Evolutionary conservation across 23 tunicate species (phyloP).

Genomic region (Phallusia fumigata): DNA sequence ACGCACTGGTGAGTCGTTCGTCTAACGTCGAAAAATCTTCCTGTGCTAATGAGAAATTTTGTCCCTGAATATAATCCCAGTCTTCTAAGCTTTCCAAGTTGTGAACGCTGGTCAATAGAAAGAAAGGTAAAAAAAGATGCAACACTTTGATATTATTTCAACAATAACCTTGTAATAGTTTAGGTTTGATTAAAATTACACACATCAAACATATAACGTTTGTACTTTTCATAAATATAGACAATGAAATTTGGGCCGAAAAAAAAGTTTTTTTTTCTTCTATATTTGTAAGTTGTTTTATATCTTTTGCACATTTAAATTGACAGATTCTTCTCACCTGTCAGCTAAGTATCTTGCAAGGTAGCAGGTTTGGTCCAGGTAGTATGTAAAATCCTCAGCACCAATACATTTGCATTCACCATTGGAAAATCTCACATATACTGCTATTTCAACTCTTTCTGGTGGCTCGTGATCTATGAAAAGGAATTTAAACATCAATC

Average conservation of each 20-base stretch:
- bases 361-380: slow-evolving; percentile 90
- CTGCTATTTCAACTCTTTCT: slow-evolving; percentile 59
- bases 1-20: slow-evolving; percentile 91
- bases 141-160: not conserved
- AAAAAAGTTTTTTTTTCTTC: no score
- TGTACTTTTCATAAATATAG: no score
- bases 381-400: slow-evolving; percentile 67
- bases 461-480: slow-evolving; percentile 98
- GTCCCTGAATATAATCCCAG: slow-evolving; percentile 92
- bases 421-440: slow-evolving; percentile 39
- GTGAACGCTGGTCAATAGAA: slow-evolving; percentile 48
- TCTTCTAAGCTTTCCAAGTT: slow-evolving; percentile 83
- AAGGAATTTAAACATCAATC: no score
- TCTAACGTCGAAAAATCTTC: slow-evolving; percentile 94
- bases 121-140: not conserved
- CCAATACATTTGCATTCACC: slow-evolving; percentile 42
- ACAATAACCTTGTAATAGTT: not conserved
- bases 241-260: no score
- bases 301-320: no score
- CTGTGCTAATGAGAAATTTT: slow-evolving; percentile 73
- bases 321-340: slow-evolving; percentile 46
- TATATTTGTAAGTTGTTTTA: no score
- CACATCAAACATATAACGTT: no score
- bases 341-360: slow-evolving; percentile 90
- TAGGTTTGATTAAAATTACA: no score